Evolutionary conservation across 30 jellyfish, hydroid and myxozoan species (phyloP).

Genomic region (Sanderia malayensis): DNA sequence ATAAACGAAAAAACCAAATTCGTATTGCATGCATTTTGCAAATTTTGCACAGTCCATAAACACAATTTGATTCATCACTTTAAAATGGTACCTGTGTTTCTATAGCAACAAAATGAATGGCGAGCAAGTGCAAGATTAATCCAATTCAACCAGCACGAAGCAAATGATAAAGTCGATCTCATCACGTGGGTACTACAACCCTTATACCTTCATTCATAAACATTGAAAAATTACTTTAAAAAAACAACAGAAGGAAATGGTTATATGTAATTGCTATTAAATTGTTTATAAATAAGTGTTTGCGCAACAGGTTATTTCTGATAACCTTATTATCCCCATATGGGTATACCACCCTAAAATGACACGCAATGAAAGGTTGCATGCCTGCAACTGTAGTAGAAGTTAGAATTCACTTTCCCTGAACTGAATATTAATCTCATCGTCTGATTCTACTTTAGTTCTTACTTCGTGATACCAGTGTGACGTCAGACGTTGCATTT

Average conservation of each 20-base stretch:
- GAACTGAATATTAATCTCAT: slow-evolving; percentile 47
- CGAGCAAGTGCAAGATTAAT: neutral
- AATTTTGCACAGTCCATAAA: neutral
- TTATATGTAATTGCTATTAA: too few species aligned
- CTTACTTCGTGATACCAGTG: slow-evolving; percentile 97
- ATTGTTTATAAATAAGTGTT: too few species aligned
- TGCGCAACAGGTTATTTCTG: too few species aligned
- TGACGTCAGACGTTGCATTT: slow-evolving; percentile 92
- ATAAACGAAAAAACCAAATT: too few species aligned
- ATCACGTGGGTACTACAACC: too few species aligned
- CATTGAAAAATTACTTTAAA: too few species aligned
- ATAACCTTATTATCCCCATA: too few species aligned
- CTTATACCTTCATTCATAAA: too few species aligned
- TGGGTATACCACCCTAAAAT: too few species aligned
- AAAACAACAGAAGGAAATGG: too few species aligned
- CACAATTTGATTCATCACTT: neutral
- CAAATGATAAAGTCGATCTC: too few species aligned
- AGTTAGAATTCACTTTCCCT: slow-evolving; percentile 41
- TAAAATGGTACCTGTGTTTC: slow-evolving; percentile 6
- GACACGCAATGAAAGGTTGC: neutral
- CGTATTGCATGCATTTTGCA: neutral
- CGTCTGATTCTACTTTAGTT: slow-evolving; percentile 61
- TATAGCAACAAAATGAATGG: neutral
- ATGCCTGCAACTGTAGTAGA: neutral
- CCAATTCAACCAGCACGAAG: neutral